Evolutionary conservation across 2,113 vertebrate species (phyloP).

Genomic region (Erinaceus europaeus): DNA sequence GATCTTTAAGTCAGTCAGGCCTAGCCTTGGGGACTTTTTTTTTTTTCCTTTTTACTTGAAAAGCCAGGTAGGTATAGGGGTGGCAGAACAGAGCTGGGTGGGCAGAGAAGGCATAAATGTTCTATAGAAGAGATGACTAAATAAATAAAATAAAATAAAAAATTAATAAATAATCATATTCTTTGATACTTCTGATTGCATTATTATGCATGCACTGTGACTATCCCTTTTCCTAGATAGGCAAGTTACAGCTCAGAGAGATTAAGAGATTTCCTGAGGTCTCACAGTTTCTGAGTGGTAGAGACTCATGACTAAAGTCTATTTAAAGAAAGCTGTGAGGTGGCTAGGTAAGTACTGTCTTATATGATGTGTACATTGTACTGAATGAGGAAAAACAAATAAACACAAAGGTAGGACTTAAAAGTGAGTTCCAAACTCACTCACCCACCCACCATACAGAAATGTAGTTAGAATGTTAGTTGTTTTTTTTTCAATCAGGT

Average conservation of each 20-base stretch:
- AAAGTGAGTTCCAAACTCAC: not conserved
- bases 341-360: fast-evolving
- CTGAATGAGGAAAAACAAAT: not conserved
- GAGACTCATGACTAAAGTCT: not conserved
- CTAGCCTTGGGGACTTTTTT: not conserved
- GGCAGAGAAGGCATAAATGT: too few relatives aligned
- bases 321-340: not conserved
- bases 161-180: too few relatives aligned
- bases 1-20: not conserved
- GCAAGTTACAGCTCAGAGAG: not conserved
- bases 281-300: not conserved
- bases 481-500: not conserved
- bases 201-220: not conserved
- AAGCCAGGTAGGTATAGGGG: too few relatives aligned
- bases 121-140: too few relatives aligned
- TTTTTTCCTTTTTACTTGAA: not conserved
- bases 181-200: not conserved
- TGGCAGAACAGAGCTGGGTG: too few relatives aligned
- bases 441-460: not conserved
- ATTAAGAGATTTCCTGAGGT: not conserved
- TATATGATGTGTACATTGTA: fast-evolving
- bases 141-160: too few relatives aligned
- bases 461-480: not conserved
- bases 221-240: not conserved
- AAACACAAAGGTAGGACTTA: not conserved